Conservation (phyloP, 92 coral and sea anemone species). For the Heteractis magnifica region DNA sequence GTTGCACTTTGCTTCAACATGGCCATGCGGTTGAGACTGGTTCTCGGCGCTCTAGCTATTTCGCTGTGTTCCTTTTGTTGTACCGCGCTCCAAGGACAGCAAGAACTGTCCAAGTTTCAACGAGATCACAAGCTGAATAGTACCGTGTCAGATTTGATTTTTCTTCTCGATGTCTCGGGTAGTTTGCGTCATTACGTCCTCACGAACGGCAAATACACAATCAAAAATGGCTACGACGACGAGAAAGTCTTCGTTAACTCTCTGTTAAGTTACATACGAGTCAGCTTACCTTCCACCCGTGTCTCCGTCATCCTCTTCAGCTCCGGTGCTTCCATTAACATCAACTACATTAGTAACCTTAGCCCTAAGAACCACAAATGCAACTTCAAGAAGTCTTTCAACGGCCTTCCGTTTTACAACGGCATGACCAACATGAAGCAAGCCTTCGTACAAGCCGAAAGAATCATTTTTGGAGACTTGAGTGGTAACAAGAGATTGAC, state of each 20-base stretch:
- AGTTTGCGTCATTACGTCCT: constrained; percentile 59
- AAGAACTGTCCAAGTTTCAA: constrained; percentile 65
- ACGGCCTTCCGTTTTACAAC: constrained; percentile 54
- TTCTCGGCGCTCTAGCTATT: neutral
- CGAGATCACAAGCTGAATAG: constrained; percentile 61
- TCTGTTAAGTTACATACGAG: constrained; percentile 64
- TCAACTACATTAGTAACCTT: constrained; percentile 72
- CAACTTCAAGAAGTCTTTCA: constrained; percentile 73
- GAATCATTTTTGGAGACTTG: constrained; percentile 70
- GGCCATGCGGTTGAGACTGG: constrained; percentile 7
- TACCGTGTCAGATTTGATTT: constrained; percentile 79
- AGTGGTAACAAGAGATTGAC: constrained; percentile 73
- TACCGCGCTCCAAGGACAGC: constrained; percentile 50
- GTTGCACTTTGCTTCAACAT: neutral
- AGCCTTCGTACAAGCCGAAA: constrained; percentile 68
- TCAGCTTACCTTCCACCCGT: constrained; percentile 74
- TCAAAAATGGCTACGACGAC: constrained; percentile 78
- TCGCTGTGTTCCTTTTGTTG: neutral
- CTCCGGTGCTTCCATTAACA: constrained; percentile 65
- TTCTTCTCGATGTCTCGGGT: constrained; percentile 88
- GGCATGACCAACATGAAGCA: constrained; percentile 91
- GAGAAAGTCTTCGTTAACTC: constrained; percentile 90
- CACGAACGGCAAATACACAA: constrained; percentile 12
- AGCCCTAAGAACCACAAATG: constrained; percentile 82
- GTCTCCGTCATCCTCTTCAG: constrained; percentile 93